These are phyloP conservation scores for Chymomyza caudatula DNA, from an alignment of 2,888 invertebrate genomes.

Conservation along the genomic window DNA sequence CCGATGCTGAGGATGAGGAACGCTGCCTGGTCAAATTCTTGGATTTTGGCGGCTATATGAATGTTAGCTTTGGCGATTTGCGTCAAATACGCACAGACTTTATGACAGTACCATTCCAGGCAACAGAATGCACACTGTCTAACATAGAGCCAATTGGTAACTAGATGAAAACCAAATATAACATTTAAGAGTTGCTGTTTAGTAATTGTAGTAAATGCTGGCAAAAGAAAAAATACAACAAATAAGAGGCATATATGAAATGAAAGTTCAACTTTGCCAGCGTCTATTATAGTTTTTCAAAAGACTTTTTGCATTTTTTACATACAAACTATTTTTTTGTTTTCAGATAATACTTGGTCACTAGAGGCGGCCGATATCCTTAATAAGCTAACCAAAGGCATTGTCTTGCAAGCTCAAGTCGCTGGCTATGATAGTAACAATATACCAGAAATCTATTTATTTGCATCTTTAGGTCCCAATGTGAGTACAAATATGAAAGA, in stretches of 20 bases:
- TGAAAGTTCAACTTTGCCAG: no score
- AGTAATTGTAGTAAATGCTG: neutral
- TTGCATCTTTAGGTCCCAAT: conserved; percentile 85
- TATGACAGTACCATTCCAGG: conserved; percentile 97
- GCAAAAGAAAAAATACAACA: no score
- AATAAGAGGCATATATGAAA: no score
- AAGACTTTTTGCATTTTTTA: neutral
- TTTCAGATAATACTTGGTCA: conserved; percentile 83
- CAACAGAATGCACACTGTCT: conserved; percentile 95
- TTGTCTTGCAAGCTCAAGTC: conserved; percentile 92
- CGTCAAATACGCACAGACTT: conserved; percentile 96
- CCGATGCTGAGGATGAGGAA: conserved; percentile 74
- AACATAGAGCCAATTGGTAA: conserved; percentile 89
- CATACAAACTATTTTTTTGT: neutral
- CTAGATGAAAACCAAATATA: conserved; percentile 29
- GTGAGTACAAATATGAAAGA: conserved; percentile 78
- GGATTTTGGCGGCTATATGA: conserved; percentile 96
- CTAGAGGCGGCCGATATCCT: conserved; percentile 88
- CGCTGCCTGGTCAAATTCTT: conserved; percentile 90
- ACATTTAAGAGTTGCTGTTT: no score
- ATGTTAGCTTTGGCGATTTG: conserved; percentile 86
- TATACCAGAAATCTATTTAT: conserved; percentile 89
- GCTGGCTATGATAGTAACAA: conserved; percentile 88
- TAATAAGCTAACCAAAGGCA: conserved; percentile 88
- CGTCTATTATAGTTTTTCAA: neutral